Base-by-base conservation (phyloP, 2,888 invertebrate genomes). In the Cremastinae sp. region DNA sequence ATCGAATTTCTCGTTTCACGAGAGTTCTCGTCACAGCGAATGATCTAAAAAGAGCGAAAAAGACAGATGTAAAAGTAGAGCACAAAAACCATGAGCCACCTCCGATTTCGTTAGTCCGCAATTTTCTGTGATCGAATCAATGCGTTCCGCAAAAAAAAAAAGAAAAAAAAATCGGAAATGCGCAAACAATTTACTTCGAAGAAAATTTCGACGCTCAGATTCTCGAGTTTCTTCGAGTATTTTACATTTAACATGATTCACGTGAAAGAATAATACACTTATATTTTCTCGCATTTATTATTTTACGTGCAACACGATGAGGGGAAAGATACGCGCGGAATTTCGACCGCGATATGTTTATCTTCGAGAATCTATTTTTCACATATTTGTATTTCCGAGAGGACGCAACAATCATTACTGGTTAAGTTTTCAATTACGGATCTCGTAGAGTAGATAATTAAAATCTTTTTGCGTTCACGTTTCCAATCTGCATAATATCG, bases 111-210 rank as follows among this genome's bases (percentile, higher is more conserved):
- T 68, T 79, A 70, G 61, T 12, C 49, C 71, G 56, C 35, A 45
- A 75, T 76, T 80, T 81, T 83, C 81, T 82, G 81, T 80, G 82
- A 80, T 81, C 39, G 43, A 78, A 73, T 75, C 49, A 62, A 28
- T 41, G 16, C 47, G 14, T 16, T 41, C 5, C 47, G 16, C 28
- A 41, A 20, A 4, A 10, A 22, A 14, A 22, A 5, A 18, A 12
- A 56, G 5, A 37, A 18, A 1, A 41, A 16, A 8, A 37, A 4
- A 20, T 14, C n/a, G 0, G n/a, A 20, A 41, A 2, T 5, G 8
- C 35, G 14, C 14, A 12, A 55, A 14, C 35, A 12, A 3, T 28
- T 28, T 28, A 5, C 28, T 28, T 28, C 28, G 28, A 28, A 28
- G 28, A 28, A 28, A 3, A 28, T 28, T 28, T 28, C 28, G 28